Percentiles rank a stretch among this genome's conserved stretches.
phyloP scores from a whole-genome alignment of 2,888 invertebrate species.

The Hymenopus coronatus region DNA sequence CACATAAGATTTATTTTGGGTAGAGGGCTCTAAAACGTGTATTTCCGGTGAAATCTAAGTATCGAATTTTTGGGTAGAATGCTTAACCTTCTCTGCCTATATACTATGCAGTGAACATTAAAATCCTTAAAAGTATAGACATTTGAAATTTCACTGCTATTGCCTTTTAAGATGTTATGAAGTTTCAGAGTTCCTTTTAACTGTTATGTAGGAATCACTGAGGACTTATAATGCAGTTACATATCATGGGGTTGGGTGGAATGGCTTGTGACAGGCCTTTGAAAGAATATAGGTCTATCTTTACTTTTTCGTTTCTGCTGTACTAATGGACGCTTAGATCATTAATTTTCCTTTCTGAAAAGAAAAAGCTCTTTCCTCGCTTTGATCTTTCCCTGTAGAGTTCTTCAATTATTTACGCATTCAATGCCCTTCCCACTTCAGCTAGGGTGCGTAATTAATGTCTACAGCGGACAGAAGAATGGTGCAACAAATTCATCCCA shows the following conservation, averaged over 20 bases:
- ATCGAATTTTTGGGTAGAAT: no score
- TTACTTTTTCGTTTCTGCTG: background rate
- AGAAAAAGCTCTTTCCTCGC: background rate
- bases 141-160: background rate
- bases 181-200: background rate
- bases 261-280: background rate
- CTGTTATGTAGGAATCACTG: background rate
- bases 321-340: background rate
- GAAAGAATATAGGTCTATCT: background rate
- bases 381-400: background rate
- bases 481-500: background rate
- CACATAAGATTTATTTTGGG: no score
- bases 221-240: background rate
- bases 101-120: no score
- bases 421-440: background rate
- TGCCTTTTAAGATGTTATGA: background rate
- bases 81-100: no score
- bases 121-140: no score
- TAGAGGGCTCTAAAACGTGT: no score
- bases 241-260: background rate
- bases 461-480: background rate
- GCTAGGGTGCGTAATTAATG: background rate
- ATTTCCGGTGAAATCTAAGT: no score
- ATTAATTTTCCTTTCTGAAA: background rate
- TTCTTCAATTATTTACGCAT: background rate